Percentiles rank a stretch among this genome's conserved stretches.
Evolutionary conservation across 2,888 invertebrate species (phyloP).

Genomic region (Acanthosoma haemorrhoidale): DNA sequence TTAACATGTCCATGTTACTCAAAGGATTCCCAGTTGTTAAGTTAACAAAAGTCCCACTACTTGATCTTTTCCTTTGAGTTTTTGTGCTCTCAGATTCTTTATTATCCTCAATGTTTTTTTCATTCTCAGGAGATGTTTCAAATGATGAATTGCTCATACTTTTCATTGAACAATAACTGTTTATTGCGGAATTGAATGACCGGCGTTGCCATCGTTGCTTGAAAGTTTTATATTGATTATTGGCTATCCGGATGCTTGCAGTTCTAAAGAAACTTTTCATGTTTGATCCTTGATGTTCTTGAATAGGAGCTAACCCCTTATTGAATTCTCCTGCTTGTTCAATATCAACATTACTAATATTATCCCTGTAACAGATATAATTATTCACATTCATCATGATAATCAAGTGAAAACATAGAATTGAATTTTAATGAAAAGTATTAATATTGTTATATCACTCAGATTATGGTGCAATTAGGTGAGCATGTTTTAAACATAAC

Average conservation of each 20-base stretch:
- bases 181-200: conserved; percentile 41
- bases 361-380: conserved; percentile 32
- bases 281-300: neutral
- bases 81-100: neutral
- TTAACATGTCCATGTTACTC: conserved; percentile 30
- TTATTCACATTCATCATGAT: too few species aligned
- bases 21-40: neutral
- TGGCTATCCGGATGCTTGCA: neutral
- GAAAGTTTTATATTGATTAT: neutral
- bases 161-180: conserved; percentile 41
- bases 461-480: too few species aligned
- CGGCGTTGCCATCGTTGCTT: conserved; percentile 18
- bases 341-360: conserved; percentile 30
- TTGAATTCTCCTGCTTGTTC: conserved; percentile 26
- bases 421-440: too few species aligned
- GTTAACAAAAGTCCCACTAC: conserved; percentile 2
- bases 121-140: neutral
- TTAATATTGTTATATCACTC: too few species aligned
- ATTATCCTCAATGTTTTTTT: neutral
- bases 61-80: neutral
- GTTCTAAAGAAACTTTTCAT: conserved; percentile 8
- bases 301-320: conserved; percentile 17
- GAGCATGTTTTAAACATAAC: too few species aligned
- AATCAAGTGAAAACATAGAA: too few species aligned
- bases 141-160: neutral